Base-by-base conservation (phyloP, 1,140 invertebrate genomes). In the Temnothorax longispinosus region DNA sequence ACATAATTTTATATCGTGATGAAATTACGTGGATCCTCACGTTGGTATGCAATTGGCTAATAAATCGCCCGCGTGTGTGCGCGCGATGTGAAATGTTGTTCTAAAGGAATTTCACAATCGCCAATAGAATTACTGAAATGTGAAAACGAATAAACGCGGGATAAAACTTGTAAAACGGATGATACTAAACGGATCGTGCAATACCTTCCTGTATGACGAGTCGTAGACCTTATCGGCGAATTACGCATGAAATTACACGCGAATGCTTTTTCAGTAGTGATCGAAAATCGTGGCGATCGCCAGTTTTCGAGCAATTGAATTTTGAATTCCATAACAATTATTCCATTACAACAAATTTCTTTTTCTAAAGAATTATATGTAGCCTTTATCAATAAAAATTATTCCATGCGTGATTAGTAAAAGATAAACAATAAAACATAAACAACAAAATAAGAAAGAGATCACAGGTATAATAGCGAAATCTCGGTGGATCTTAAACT, bases 91-190 rank as follows among this genome's bases (percentile, higher is more conserved):
- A 54, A 67, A 67, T 67, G 69, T 74, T 58, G 41, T 47, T 84
- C 80, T 87, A 87, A 89, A 91, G 91, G 92, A 91, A 93, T 94
- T 93, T 94, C 85, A 27, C 27, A 93, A 93, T 94, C 92, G 90
- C 88, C 92, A 93, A 93, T 93, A 90, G 93, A 91, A 92, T 91
- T 87, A 89, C 87, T 72, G 85, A 71, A 87, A 91, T 85, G 86
- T 84, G 27, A 88, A 74, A 82, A 82, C 67, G 52, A 27, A 27
- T 27, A 27, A 27, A 27, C 27, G 27, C 27, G 27, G 27, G 38
- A 58, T 72, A 72, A 67, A 82, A 72, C 32, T 21, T 56, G 41
- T 67, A 44, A 80, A 80, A 80, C 72, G 72, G 27, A 74, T 84
- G 78, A 87, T 88, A 65, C 69, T 75, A 75, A 84, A 75, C 60